Base-by-base conservation (phyloP, 2,888 invertebrate species). In the Cephus sareptanus region DNA sequence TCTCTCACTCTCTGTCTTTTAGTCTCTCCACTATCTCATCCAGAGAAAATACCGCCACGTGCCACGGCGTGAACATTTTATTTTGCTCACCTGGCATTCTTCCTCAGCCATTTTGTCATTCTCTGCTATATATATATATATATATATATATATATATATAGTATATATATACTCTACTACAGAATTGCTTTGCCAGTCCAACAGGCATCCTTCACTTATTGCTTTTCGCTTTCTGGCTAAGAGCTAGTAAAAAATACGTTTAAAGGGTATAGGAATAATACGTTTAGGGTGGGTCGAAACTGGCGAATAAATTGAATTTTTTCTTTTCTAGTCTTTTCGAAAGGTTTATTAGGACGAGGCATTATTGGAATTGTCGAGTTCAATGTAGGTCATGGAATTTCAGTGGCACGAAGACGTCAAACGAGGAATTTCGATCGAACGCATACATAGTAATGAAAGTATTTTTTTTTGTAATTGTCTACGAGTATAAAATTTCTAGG, bases 1-100 rank as follows among this genome's bases (percentile, higher is more conserved):
- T 79, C 68, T 73, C 73, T 76, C 77, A 82, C 75, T 80, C 79
- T 78, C 80, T 76, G 76, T 56, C 40, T 56, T 56, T 56, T 23
- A 23, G 40, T 56, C 40, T 6, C 23, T 23, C 40, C 40, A 23
- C 40, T 56, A 23, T 56, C 40, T 23, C 40, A 56, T 23, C 40
- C 40, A 56, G 40, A 56, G 40, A 56, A 56, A 56, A 56, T 56
- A 34, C 75, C 77, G 74, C 78, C 79, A 69, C 75, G 77, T 77
- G 75, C 79, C 77, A 75, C 76, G 78, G 40, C 69, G 37, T 69
- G 37, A 75, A 40, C 74, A 76, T 74, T 73, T 76, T 76, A 76
- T 76, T 70, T 74, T 68, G 74, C 73, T 78, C 75, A 37, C 37
- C 70, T 70, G 74, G 79, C 37, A 73, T 71, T 34, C 34, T 35